Evolutionary conservation across 2,888 invertebrate genomes (phyloP), one percentile per base, ranked within the genome.

Genomic region (Nasonovia ribisnigri): DNA sequence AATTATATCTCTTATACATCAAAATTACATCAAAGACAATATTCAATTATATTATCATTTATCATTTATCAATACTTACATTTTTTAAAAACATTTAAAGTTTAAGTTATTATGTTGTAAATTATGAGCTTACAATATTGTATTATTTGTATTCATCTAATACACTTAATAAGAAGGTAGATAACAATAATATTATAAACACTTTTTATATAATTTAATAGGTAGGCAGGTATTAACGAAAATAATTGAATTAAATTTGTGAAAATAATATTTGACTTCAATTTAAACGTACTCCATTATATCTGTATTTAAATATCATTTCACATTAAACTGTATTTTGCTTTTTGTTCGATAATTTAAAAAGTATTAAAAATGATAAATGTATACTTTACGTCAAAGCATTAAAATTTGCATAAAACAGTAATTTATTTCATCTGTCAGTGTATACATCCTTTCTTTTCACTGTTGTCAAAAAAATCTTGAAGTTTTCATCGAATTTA

Each of bases 281-380:
- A 77, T 77, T 77, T 91, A 86, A 87, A 86, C 6, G 48, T 48
- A 84, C 1, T 29, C n/a, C 60, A 67, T 36, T 26, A 90, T 87
- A 92, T 48, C 42, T 88, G 42, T 87, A 51, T 88, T 67, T 43
- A 36, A 91, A 51, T 42, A 92, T 48, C 60, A 26, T 8, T 26
- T 16, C 29, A 43, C 16, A 60, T 84, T 26, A 29, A 87, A 88
- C n/a, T 67, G n/a, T 88, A 48, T 87, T 60, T 87, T 46, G 51
- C 92, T 67, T 92, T 88, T 92, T 92, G 51, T 92, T 92, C 48
- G 84, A 88, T 89, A 88, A n/a, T 88, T 92, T 77, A 77, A 92
- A 89, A 92, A 42, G 57, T 92, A 92, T 92, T 87, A 88, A 93
- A 92, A 89, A 93, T 93, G 89, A 93, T 90, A 84, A 89, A 93